A percentile compares a stretch with the other conserved stretches of the same genome.
These are phyloP conservation scores for Xerus inauris DNA, from an alignment of 2,113 vertebrate species.

Conservation along the genomic window DNA sequence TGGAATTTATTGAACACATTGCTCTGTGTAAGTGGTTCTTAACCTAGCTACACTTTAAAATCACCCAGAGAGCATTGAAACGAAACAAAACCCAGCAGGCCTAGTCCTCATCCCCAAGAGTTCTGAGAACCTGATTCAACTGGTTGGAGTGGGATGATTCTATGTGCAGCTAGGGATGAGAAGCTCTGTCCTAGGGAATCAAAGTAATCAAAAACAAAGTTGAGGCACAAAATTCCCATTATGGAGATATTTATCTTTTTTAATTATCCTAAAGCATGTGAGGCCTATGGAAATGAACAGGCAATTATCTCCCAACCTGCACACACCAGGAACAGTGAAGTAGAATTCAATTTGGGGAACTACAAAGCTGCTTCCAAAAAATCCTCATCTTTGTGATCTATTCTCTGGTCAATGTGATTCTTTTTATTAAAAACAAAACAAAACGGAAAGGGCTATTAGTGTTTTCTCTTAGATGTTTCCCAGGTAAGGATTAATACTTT, in stretches of 20 bases:
- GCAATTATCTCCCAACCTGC: slow-evolving; percentile 5
- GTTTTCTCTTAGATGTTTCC: neutral
- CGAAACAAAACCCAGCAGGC: neutral
- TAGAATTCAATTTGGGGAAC: neutral
- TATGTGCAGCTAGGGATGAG: neutral
- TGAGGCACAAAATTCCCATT: neutral
- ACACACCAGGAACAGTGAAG: neutral
- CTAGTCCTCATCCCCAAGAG: neutral
- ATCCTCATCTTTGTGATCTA: neutral
- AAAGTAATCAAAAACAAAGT: slow-evolving; percentile 31
- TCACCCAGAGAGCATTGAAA: slow-evolving; percentile 1
- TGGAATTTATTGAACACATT: neutral
- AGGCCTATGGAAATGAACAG: neutral
- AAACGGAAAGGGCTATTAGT: neutral
- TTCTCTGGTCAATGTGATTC: neutral
- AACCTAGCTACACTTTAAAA: slow-evolving; percentile 49
- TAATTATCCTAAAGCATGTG: neutral
- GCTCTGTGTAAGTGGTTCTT: slow-evolving; percentile 2
- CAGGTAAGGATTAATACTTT: neutral
- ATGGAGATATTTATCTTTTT: neutral
- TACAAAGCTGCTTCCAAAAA: neutral
- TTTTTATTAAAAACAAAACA: slow-evolving; percentile 30
- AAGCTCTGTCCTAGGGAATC: neutral
- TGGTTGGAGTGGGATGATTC: neutral
- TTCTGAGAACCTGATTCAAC: neutral